Evolutionary conservation across 2,797 vertebrate genomes (phyloP).

Genomic region (Bucorvus abyssinicus): DNA sequence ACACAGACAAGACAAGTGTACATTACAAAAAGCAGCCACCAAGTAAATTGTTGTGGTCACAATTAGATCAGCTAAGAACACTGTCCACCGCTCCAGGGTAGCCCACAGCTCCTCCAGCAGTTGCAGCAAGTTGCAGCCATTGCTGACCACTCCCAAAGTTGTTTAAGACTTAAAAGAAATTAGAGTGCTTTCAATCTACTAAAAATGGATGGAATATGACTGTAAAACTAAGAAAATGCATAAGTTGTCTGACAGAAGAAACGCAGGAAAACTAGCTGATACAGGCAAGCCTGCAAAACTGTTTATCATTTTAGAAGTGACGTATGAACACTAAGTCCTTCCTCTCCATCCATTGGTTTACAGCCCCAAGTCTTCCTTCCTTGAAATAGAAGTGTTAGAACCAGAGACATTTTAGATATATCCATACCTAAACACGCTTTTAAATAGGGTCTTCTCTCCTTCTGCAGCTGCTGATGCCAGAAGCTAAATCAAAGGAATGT

Average conservation of each 20-base stretch:
- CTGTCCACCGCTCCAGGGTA: background rate
- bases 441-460: background rate
- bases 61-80: background rate
- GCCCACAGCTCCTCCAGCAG: background rate
- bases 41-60: background rate
- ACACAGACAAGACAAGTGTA: background rate
- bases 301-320: background rate
- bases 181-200: background rate
- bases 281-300: background rate
- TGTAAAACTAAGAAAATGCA: background rate
- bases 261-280: background rate
- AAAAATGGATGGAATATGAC: background rate
- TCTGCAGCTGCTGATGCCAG: background rate
- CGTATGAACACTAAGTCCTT: background rate
- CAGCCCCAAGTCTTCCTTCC: background rate
- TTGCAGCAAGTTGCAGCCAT: background rate
- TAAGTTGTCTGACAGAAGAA: background rate
- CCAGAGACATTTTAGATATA: background rate
- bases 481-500: background rate
- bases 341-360: background rate
- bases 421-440: background rate
- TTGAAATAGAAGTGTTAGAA: background rate
- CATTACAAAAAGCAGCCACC: background rate
- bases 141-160: background rate
- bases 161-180: background rate